A percentile compares a stretch with the other conserved stretches of the same genome.
Conservation (phyloP, 2,797 vertebrate genomes). For the Phoxinus dragarum region DNA sequence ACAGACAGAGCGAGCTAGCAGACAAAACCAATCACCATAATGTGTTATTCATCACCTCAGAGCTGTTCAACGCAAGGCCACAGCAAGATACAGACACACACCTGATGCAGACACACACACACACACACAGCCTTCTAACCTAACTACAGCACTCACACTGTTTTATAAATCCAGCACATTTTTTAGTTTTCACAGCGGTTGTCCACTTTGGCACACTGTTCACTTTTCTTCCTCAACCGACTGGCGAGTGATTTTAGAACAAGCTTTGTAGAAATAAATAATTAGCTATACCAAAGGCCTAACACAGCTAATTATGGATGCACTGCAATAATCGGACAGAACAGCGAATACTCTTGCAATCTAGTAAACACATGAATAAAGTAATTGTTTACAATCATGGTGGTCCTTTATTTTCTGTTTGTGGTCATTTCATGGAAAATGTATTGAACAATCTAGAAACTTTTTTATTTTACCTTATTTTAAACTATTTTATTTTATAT, state of each 20-base stretch:
- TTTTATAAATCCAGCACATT: conserved; percentile 8
- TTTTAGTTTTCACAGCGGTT: conserved; percentile 16
- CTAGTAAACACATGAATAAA: neutral
- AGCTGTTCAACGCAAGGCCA: conserved; percentile 24
- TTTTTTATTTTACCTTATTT: neutral
- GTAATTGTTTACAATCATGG: neutral
- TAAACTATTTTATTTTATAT: neutral
- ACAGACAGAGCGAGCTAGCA: conserved; percentile 46
- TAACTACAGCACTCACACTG: neutral
- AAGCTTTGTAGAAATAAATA: conserved; percentile 6
- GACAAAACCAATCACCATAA: conserved; percentile 59
- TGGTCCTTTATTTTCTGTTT: neutral
- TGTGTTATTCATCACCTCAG: conserved; percentile 61
- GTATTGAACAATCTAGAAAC: neutral
- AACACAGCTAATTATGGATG: neutral
- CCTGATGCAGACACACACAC: conserved; percentile 31
- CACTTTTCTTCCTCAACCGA: neutral
- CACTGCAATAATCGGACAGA: neutral
- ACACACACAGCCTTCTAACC: conserved; percentile 4
- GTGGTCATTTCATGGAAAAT: neutral
- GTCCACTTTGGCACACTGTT: conserved; percentile 10
- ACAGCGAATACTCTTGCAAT: neutral
- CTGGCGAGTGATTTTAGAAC: neutral
- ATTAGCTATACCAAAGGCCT: conserved; percentile 5
- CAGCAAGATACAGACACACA: conserved; percentile 22